Evolutionary conservation across 1,140 invertebrate genomes (phyloP), one percentile per base, ranked within the genome.

Genomic region (Cydia amplana): DNA sequence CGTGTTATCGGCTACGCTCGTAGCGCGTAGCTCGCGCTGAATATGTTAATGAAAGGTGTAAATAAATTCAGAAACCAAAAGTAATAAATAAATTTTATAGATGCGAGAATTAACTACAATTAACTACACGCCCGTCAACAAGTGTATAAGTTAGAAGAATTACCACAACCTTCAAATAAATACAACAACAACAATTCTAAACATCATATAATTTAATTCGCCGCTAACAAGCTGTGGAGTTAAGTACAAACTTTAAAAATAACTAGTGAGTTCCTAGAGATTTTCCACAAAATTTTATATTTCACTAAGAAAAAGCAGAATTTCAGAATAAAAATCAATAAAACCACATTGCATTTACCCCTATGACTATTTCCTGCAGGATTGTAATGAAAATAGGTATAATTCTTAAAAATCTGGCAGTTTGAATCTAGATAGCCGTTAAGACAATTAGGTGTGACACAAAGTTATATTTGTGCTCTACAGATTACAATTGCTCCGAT

Each of bases 131-230:
- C 43, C 12, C 16, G 43, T 12, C 43, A 46, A 46, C 43, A 49
- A 49, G 12, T 46, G 43, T 46, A 55, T 55, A 55, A 20, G 18
- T 55, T n/a, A 18, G n/a, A 55, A 1, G n/a, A 55, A 55, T 46
- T n/a, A 55, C 4, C 51, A 55, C 16, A 20, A 55, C 51, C 55
- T 10, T 60, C n/a, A 60, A 20, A 78, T 76, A 67, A 77, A 76
- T 75, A 65, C 51, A 74, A 60, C 20, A 60, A 60, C 7, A 10
- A 60, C 55, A 23, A 60, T 60, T 60, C 7, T 18, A 60, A 60
- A 2, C 51, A 20, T 75, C 73, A 49, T 75, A 43, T 49, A 73
- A 25, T 73, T 75, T 75, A 78, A 75, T 74, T 78, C 43, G 74
- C 76, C 75, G 46, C 46, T 49, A 49, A 49, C 2, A 14, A 82